A percentile compares a stretch with the other conserved stretches of the same genome.
Conservation (phyloP, 2,888 invertebrate genomes). For the Stomorhina lunata region DNA sequence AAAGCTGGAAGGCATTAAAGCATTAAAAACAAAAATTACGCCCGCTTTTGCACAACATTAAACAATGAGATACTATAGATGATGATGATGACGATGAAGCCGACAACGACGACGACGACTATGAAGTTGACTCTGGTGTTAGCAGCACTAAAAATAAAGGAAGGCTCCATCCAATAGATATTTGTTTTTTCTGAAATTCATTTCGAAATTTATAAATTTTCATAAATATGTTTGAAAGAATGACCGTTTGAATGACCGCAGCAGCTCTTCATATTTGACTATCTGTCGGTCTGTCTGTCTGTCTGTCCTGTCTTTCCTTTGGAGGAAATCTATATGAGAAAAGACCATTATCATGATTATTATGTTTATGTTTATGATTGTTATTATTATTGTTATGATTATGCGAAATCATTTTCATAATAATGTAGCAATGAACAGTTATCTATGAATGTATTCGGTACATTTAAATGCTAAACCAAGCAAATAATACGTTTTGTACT, state of each 20-base stretch:
- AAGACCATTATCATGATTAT: conserved; percentile 26
- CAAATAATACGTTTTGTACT: conserved; percentile 37
- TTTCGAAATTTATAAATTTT: neutral
- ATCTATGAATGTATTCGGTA: conserved; percentile 11
- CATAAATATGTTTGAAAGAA: conserved; percentile 34
- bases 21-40: conserved; percentile 52
- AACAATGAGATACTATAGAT: conserved; percentile 46
- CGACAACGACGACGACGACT: neutral
- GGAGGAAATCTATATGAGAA: conserved; percentile 5
- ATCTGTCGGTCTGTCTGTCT: neutral
- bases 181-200: no score
- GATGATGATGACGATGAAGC: neutral
- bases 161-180: no score
- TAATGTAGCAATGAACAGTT: conserved; percentile 44
- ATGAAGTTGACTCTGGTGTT: neutral
- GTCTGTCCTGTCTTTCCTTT: neutral
- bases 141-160: neutral
- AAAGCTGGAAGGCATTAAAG: conserved; percentile 61
- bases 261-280: no score
- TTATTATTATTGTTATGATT: conserved; percentile 57
- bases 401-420: conserved; percentile 56
- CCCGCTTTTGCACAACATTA: conserved; percentile 63
- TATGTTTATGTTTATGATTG: conserved; percentile 35
- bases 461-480: conserved; percentile 41
- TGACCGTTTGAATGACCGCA: conserved; percentile 30